Evolutionary conservation across 2,888 invertebrate species (phyloP), one percentile per base, ranked within the genome.

Genomic region (Xanthorhoe spadicearia): DNA sequence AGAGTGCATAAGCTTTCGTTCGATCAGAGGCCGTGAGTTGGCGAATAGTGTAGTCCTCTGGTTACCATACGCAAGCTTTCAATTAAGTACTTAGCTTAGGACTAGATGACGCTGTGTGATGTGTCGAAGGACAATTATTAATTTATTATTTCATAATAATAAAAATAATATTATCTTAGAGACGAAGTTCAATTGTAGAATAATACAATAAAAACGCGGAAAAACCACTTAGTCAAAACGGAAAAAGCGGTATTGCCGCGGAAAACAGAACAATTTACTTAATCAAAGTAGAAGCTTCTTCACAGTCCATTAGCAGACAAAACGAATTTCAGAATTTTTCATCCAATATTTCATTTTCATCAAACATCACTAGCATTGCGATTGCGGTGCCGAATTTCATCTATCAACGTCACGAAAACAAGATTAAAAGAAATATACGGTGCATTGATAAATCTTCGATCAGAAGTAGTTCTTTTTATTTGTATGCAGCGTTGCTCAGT

Each of bases 381-480:
- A 51, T 55, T 59, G 54, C 43, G 23, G 54, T 55, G 48, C 23
- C 18, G 35, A 54, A 50, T 60, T 60, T 54, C 54, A 60, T 59
- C 38, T 49, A 64, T 64, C 59, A 64, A 59, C 60, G 55, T 60
- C 59, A 54, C 43, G 32, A 28, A 64, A 58, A 54, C 35, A 15
- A 35, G 52, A 35, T 54, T 53, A 61, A 61, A 58, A 52, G 46
- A 63, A 63, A 63, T 63, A 15, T 46, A 38, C 43, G 50, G 15
- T 54, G 54, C 48, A 46, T 46, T 35, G 58, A 46, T 54, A 61
- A 54, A 61, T 61, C 53, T 48, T 54, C 17, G 9, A 15, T 28
- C 38, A 32, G 53, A 61, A 54, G 48, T 46, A 28, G 53, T 61
- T 54, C 19, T 28, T 13, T 28, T 52, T 43, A 19, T 19, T 56